Evolutionary conservation across 53 echinoderm and acorn worm genomes (phyloP).

Genomic region (Actinopyga echinites): DNA sequence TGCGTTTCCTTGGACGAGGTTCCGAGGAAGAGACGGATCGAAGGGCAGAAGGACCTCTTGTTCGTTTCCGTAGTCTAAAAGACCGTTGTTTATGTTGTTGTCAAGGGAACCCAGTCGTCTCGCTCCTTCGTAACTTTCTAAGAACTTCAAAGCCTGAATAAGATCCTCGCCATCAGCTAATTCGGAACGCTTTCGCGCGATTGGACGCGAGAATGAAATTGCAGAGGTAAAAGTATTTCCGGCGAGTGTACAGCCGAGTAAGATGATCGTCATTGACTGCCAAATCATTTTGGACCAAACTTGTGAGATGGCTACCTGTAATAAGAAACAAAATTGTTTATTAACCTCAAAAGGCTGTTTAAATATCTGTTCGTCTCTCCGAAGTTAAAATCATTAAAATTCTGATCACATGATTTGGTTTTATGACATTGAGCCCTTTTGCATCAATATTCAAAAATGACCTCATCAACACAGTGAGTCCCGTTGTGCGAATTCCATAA

Average conservation of each 20-base stretch:
- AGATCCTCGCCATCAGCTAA: constrained; percentile 52
- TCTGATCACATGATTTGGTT: too few species aligned
- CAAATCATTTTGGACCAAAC: background rate
- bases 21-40: background rate
- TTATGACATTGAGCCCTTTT: too few species aligned
- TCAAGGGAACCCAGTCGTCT: background rate
- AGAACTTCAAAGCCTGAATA: constrained; percentile 69
- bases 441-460: too few species aligned
- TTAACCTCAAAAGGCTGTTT: too few species aligned
- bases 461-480: too few species aligned
- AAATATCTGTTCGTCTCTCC: too few species aligned
- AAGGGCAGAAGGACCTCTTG: background rate
- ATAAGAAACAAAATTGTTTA: too few species aligned
- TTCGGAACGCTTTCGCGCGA: constrained; percentile 9
- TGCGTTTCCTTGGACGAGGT: background rate
- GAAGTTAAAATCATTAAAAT: too few species aligned
- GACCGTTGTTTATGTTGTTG: constrained; percentile 10
- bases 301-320: too few species aligned
- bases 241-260: constrained; percentile 27
- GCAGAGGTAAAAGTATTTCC: constrained; percentile 25
- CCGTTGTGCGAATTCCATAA: too few species aligned
- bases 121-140: constrained; percentile 70
- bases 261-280: constrained; percentile 6
- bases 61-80: background rate
- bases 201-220: constrained; percentile 10